Evolutionary conservation across 2,113 vertebrate genomes (phyloP).

Genomic region (Reinhardtius hippoglossoides): DNA sequence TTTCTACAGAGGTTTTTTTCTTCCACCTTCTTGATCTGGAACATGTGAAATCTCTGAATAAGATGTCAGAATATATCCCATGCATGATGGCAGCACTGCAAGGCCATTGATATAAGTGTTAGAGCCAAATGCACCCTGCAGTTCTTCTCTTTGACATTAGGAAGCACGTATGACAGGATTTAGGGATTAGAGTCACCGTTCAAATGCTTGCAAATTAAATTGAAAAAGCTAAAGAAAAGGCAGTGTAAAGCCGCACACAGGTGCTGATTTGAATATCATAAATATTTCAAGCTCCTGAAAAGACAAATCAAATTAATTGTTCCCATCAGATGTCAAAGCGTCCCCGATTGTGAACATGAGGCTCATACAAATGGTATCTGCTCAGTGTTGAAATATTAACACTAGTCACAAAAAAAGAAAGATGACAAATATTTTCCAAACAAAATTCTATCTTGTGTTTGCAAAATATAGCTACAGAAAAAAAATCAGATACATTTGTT

Average conservation of each 20-base stretch:
- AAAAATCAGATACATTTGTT: neutral
- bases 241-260: neutral
- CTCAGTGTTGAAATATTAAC: constrained; percentile 4
- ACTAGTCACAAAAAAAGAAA: neutral
- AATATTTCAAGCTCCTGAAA: constrained; percentile 26
- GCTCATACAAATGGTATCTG: constrained; percentile 19
- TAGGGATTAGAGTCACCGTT: constrained; percentile 14
- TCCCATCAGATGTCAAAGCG: neutral
- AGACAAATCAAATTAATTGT: constrained; percentile 22
- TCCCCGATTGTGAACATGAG: constrained; percentile 3
- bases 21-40: neutral
- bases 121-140: constrained; percentile 4
- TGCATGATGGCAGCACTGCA: neutral
- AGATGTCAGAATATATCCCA: neutral
- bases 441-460: neutral
- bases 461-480: too few species aligned
- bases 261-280: constrained; percentile 20
- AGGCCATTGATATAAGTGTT: constrained; percentile 6
- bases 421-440: neutral
- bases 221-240: neutral
- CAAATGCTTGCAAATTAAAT: constrained; percentile 13
- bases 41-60: neutral
- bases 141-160: constrained; percentile 5
- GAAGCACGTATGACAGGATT: neutral
- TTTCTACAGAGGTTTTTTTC: neutral